Evolutionary conservation across 2,888 invertebrate species (phyloP), one percentile per base, ranked within the genome.

Genomic region (Aphodius granarius): DNA sequence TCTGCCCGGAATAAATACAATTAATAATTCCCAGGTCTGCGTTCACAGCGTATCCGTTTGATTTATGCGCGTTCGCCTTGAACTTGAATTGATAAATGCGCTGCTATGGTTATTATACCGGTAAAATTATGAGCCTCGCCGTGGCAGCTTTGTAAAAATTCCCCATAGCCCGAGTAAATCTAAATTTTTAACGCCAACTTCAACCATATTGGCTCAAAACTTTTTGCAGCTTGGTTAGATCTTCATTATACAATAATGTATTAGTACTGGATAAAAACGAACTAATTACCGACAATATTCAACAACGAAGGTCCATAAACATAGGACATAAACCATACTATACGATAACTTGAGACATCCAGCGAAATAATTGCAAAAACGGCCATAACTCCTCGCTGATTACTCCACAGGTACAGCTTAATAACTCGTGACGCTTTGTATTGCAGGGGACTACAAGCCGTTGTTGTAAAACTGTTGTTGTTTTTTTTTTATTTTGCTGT

Each of bases 51-150:
- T 2, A 43, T 13, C 43, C 43, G 43, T 13, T 63, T 72, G 72
- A 72, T 72, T 72, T 72, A 72, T 72, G 63, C 19, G 19, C 62
- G 21, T 63, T 63, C 19, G 21, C 63, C 63, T 72, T 72, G 72
- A 72, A 72, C 72, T 63, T 63, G 72, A 72, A 63, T 72, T 72
- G 72, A 72, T 72, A 72, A 72, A 72, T 72, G 72, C 63, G 72
- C 20, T 62, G 62, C 20, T 18, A 63, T 63, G 17, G 63, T 63
- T 62, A 72, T 72, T 72, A 72, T 63, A 72, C 9, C 63, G 20
- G 63, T 19, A 20, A 63, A 72, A 72, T 63, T 72, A 63, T 63
- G 20, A 63, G 5, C 68, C 68, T 22, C 15, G 21, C 9, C n/a
- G 68, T n/a, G 68, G 68, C 22, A 9, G 5, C 21, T 17, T 9